Evolutionary conservation across 2,888 invertebrate genomes (phyloP).

Genomic region (Acrocera orbiculus): DNA sequence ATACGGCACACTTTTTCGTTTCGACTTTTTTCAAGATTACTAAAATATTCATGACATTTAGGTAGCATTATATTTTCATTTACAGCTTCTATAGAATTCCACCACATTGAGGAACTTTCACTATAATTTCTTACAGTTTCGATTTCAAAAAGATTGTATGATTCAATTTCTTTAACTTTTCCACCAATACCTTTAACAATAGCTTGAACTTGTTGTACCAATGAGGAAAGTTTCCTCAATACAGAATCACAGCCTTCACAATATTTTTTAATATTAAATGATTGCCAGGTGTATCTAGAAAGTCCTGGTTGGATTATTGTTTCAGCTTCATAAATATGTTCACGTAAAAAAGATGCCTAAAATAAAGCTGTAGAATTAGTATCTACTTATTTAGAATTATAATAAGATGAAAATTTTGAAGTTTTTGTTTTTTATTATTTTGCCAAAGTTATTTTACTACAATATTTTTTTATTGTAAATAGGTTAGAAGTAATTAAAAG

Average conservation of each 20-base stretch:
- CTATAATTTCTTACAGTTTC: too few species aligned
- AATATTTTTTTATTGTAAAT: too few species aligned
- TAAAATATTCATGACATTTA: constrained; percentile 40
- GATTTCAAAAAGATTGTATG: constrained; percentile 35
- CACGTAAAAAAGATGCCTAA: constrained; percentile 50
- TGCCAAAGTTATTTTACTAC: too few species aligned
- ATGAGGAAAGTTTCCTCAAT: constrained; percentile 41
- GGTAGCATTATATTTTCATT: background rate
- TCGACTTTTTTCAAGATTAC: constrained; percentile 48
- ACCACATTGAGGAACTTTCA: background rate
- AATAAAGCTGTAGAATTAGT: too few species aligned
- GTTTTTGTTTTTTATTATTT: background rate
- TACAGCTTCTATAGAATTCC: background rate
- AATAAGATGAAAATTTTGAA: too few species aligned
- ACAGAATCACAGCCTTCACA: constrained; percentile 39
- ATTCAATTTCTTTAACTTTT: constrained; percentile 37
- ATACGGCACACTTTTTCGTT: constrained; percentile 48
- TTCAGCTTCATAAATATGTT: constrained; percentile 52
- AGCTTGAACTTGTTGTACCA: too few species aligned
- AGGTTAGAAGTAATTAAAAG: too few species aligned
- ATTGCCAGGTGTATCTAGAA: constrained; percentile 70
- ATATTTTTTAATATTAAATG: constrained; percentile 63
- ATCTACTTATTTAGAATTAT: too few species aligned
- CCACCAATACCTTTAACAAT: too few species aligned
- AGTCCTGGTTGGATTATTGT: constrained; percentile 62